Evolutionary conservation across 2,113 vertebrate species (phyloP), one percentile per base, ranked within the genome.

Genomic region (Polypterus bichir): DNA sequence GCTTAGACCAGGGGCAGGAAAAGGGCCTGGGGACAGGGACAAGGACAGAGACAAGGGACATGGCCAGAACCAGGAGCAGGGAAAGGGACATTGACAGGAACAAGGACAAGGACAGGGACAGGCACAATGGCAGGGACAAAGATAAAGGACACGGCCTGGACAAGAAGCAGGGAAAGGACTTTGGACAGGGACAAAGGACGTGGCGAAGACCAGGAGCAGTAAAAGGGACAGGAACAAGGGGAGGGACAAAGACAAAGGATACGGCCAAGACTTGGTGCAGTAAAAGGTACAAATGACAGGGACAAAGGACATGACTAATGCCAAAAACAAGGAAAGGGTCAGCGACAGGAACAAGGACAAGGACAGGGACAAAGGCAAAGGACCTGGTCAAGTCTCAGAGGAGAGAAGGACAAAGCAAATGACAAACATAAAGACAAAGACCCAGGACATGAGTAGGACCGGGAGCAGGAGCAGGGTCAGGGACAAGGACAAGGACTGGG

Each of bases 91-190:
- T 47, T 10, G 10, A 10, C 3, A 62, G 49, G 64, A 11, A 47
- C 47, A 63, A 27, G 59, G 64, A 68, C 9, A n/a, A 47, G 49
- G n/a, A 53, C 7, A 53, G 52, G 52, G 52, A n/a, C 7, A n/a
- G n/a, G 52, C 7, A 53, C 7, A n/a, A 53, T 8, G 52, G n/a
- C 7, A 53, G 52, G 52, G 52, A n/a, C 2, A n/a, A 53, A n/a
- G 52, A 53, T 7, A 53, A 53, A n/a, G 52, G n/a, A 53, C 7
- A 53, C 7, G 7, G n/a, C 7, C 7, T 7, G 52, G 52, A n/a
- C 7, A n/a, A 53, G 52, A 53, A n/a, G 52, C 7, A n/a, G 52
- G 52, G 52, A 53, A n/a, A 53, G n/a, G 52, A n/a, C 7, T 8
- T 7, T 7, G 52, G 52, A n/a, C 7, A 53, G 52, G 52, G 52